Evolutionary conservation across 2,888 invertebrate genomes (phyloP).

Genomic region (Harmothoe impar): DNA sequence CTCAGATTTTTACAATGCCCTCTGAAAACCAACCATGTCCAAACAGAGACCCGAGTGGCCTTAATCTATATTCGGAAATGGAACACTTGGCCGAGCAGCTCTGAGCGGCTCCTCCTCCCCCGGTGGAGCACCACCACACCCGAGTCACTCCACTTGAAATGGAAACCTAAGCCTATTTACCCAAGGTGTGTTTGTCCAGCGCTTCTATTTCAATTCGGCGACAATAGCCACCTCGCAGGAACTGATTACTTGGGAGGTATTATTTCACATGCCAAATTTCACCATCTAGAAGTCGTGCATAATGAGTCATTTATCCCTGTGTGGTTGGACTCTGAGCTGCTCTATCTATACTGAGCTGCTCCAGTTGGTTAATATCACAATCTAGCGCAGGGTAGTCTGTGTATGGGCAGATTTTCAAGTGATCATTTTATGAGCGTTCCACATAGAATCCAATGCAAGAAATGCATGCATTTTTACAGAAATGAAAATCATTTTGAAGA

Average conservation of each 20-base stretch:
- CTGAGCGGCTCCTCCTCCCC: conserved; percentile 11
- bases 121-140: conserved; percentile 6
- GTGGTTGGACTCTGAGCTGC: neutral
- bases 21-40: conserved; percentile 26
- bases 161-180: conserved; percentile 57
- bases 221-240: neutral
- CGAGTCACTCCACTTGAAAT: conserved; percentile 41
- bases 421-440: too few species aligned
- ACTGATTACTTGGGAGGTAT: conserved; percentile 53
- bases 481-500: too few species aligned
- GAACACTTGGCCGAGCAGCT: conserved; percentile 42
- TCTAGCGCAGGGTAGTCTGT: too few species aligned
- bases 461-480: too few species aligned
- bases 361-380: too few species aligned
- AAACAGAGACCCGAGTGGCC: conserved; percentile 45
- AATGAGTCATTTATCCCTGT: conserved; percentile 17
- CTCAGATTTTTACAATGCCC: conserved; percentile 25
- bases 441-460: too few species aligned
- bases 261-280: conserved; percentile 50
- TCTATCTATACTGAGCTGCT: neutral
- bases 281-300: conserved; percentile 42
- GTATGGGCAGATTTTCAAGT: too few species aligned
- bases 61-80: conserved; percentile 58
- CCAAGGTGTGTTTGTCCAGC: neutral
- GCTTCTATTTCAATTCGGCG: conserved; percentile 55